Conservation (phyloP, 2,888 invertebrate genomes). For the Lasioglossum marginatum region DNA sequence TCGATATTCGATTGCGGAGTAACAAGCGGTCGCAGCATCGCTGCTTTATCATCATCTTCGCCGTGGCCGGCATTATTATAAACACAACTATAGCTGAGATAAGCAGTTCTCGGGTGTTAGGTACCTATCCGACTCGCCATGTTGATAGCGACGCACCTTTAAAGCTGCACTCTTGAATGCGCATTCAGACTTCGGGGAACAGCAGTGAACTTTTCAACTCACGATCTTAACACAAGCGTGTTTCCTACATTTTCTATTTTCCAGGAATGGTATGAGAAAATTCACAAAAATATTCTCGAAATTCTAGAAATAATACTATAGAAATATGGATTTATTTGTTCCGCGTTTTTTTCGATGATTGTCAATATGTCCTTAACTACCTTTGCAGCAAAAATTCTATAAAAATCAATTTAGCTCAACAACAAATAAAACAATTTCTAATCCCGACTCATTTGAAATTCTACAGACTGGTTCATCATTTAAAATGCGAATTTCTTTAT, state of each 20-base stretch:
- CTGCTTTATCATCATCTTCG: slow-evolving; percentile 58
- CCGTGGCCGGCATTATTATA: slow-evolving; percentile 49
- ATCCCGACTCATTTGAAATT: too few relatives aligned
- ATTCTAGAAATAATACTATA: too few relatives aligned
- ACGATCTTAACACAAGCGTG: slow-evolving; percentile 7
- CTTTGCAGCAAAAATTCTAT: too few relatives aligned
- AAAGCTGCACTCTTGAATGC: slow-evolving; percentile 29
- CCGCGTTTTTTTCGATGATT: too few relatives aligned
- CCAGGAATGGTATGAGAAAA: neutral
- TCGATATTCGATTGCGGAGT: slow-evolving; percentile 41
- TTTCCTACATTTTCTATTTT: neutral
- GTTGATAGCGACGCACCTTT: slow-evolving; percentile 57
- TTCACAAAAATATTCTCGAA: neutral
- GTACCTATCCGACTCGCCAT: slow-evolving; percentile 36
- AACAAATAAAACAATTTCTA: too few relatives aligned
- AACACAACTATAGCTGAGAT: slow-evolving; percentile 47
- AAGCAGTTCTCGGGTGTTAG: slow-evolving; percentile 34
- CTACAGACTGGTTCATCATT: too few relatives aligned
- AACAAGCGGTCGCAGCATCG: slow-evolving; percentile 44
- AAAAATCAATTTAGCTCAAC: too few relatives aligned
- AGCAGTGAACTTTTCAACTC: slow-evolving; percentile 4
- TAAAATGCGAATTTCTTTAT: neutral
- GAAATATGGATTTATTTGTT: too few relatives aligned
- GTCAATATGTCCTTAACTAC: too few relatives aligned
- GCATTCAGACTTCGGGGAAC: slow-evolving; percentile 8